Percentiles rank a stretch among this genome's conserved stretches.
Evolutionary conservation across 2,113 vertebrate genomes (phyloP).

Genomic region (Odobenus rosmarus): DNA sequence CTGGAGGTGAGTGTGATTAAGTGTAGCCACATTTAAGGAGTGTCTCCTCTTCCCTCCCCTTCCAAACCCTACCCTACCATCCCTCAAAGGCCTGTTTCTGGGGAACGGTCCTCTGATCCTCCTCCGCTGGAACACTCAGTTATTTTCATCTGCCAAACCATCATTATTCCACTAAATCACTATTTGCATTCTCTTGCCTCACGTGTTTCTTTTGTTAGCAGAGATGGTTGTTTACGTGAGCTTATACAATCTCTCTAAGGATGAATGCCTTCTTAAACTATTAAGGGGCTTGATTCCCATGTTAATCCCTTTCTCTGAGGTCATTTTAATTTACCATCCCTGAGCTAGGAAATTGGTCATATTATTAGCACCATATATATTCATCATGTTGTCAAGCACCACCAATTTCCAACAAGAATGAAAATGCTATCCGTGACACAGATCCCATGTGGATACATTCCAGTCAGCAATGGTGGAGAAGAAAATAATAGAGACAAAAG

Average conservation of each 20-base stretch:
- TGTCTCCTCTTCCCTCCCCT: neutral
- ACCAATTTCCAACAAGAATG: neutral
- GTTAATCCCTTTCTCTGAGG: neutral
- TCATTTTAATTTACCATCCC: slow-evolving; percentile 1
- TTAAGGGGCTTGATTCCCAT: neutral
- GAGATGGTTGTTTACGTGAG: neutral
- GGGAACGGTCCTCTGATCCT: neutral
- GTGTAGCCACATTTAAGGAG: neutral
- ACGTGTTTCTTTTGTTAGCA: neutral
- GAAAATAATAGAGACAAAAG: neutral
- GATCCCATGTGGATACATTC: neutral
- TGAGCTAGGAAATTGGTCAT: neutral
- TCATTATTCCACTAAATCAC: neutral
- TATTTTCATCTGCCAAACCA: neutral
- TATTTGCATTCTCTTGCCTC: neutral
- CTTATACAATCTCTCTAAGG: neutral
- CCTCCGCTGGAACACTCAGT: neutral
- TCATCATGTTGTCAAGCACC: neutral
- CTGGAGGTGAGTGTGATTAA: neutral
- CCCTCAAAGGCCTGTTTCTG: neutral
- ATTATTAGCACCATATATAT: neutral
- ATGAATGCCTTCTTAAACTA: slow-evolving; percentile 28
- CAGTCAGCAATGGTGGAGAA: neutral
- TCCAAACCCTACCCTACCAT: neutral
- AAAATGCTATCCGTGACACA: neutral